phyloP scores from a whole-genome alignment of 1,140 invertebrate genomes.

The Nebria ingens region DNA sequence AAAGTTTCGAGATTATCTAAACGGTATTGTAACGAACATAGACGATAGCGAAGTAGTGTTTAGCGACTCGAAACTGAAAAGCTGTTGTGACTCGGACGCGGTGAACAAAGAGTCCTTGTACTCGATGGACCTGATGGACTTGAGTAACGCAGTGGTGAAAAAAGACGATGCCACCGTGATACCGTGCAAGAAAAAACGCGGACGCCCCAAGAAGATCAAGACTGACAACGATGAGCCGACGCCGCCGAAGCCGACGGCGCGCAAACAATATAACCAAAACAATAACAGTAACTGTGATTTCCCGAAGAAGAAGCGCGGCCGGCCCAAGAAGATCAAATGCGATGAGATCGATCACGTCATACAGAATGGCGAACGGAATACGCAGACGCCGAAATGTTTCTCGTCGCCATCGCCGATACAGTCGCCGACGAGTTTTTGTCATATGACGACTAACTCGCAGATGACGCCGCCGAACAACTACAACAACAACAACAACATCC shows the following conservation, averaged over 20 bases:
- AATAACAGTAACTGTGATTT: constrained; percentile 41
- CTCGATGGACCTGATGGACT: constrained; percentile 32
- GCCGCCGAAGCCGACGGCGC: constrained; percentile 44
- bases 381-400: constrained; percentile 40
- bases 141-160: constrained; percentile 38
- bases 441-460: constrained; percentile 28
- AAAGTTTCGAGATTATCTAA: constrained; percentile 91
- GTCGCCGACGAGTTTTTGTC: constrained; percentile 38
- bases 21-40: constrained; percentile 74
- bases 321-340: constrained; percentile 71
- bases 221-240: constrained; percentile 53
- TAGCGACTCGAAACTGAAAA: constrained; percentile 62
- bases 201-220: constrained; percentile 78
- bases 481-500: constrained; percentile 31
- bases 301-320: constrained; percentile 71
- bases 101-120: constrained; percentile 32
- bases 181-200: constrained; percentile 77
- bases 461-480: constrained; percentile 29
- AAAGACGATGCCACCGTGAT: constrained; percentile 49
- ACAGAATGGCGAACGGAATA: constrained; percentile 25
- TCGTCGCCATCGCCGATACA: constrained; percentile 41
- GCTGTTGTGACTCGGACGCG: constrained; percentile 42
- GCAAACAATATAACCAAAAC: constrained; percentile 37
- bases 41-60: constrained; percentile 90
- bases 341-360: constrained; percentile 29